Evolutionary conservation across 2,113 vertebrate genomes (phyloP).

Genomic region (Colossoma macropomum): DNA sequence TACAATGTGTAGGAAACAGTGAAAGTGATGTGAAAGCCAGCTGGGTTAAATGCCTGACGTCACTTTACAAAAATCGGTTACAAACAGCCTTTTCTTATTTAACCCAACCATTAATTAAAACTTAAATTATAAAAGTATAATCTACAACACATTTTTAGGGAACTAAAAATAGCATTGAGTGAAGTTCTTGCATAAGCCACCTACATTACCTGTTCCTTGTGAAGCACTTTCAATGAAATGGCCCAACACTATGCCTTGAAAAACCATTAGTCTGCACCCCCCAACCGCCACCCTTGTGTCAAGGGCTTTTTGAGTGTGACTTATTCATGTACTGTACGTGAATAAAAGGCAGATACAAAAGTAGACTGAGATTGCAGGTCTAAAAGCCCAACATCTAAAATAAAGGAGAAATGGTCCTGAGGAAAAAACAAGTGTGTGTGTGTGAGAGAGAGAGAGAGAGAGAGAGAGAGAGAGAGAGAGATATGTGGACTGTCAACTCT

Average conservation of each 20-base stretch:
- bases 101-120: background rate
- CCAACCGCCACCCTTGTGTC: constrained; percentile 50
- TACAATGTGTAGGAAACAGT: background rate
- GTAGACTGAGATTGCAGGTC: constrained; percentile 59
- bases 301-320: constrained; percentile 70
- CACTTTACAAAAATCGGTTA: background rate
- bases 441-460: background rate
- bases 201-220: constrained; percentile 68
- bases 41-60: background rate
- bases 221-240: constrained; percentile 66
- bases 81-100: constrained; percentile 3
- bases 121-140: constrained; percentile 14
- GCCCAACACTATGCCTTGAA: constrained; percentile 59
- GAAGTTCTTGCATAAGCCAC: constrained; percentile 64
- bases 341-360: constrained; percentile 59
- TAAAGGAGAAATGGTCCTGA: constrained; percentile 53
- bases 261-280: constrained; percentile 65
- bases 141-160: constrained; percentile 19
- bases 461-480: background rate
- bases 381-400: constrained; percentile 67
- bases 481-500: background rate
- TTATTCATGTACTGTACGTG: constrained; percentile 74
- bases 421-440: constrained; percentile 19
- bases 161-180: constrained; percentile 62
- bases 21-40: background rate